Base-by-base conservation (phyloP, 64 coral and sea anemone genomes). In the Trachythela sp. region DNA sequence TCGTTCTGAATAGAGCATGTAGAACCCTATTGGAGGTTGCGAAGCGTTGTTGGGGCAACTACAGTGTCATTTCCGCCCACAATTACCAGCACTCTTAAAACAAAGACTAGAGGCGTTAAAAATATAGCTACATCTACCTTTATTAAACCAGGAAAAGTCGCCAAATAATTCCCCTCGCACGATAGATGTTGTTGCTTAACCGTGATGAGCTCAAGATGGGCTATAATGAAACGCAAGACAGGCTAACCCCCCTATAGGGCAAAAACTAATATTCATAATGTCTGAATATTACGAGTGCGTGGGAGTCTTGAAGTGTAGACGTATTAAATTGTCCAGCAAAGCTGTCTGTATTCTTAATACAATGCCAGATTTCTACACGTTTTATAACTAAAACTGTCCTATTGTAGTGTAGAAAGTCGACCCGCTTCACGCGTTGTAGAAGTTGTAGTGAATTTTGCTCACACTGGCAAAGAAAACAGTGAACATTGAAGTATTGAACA, bases 1-100 rank as follows among this genome's bases (percentile, higher is more conserved):
- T 80, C 37, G 75, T 14, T 80, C 37, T 80, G 4, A 80, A 30
- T 18, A 18, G 20, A 80, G 33, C 37, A 80, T 34, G 33, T 39
- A 34, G 33, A 39, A 80, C 35, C 30, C 37, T 80, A 80, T 80
- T 80, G 75, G 75, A 35, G 75, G 20, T 80, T 36, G 9, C 37
- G 75, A 80, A 80, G 75, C 15, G 75, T 80, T 36, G 75, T 39
- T 80, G 20, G 20, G 75, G 75, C 37, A 35, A 80, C 33, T 80
- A 39, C 13, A 30, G 15, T 17, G 37, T 80, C 75, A 80, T 80
- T 80, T 80, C 75, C 75, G 75, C 37, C 75, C 31, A 80, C 37
- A 80, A 80, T 29, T 80, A 80, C 75, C 75, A 80, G 8, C 75
- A 37, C 33, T 35, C 30, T 2, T 39, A 80, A 37, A 80, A 80